Conservation (phyloP, 2,113 vertebrate species). For the Caranx ignobilis region DNA sequence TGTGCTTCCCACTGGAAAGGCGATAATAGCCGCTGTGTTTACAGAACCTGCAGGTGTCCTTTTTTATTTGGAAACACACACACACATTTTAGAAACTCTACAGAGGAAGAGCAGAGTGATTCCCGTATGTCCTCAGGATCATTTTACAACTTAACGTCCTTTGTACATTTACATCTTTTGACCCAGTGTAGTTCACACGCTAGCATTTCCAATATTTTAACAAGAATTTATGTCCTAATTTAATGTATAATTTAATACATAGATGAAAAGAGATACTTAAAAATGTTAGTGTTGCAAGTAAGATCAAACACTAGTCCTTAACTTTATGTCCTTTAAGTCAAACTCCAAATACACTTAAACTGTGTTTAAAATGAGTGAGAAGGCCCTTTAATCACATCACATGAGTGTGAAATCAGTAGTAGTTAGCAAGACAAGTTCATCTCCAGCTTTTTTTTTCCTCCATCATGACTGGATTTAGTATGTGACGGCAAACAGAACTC, state of each 20-base stretch:
- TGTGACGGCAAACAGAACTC: neutral
- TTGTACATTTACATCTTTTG: neutral
- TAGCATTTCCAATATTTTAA: neutral
- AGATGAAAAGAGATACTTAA: neutral
- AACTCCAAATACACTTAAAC: neutral
- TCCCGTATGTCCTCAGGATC: neutral
- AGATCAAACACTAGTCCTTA: neutral
- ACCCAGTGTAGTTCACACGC: neutral
- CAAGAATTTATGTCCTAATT: neutral
- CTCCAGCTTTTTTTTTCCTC: neutral
- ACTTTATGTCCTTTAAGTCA: neutral
- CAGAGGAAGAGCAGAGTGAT: neutral
- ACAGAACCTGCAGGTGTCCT: conserved; percentile 30
- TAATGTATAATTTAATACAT: neutral
- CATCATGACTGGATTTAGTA: neutral
- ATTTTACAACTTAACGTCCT: neutral
- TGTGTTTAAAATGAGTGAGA: neutral
- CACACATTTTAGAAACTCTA: neutral
- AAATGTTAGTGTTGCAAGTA: neutral
- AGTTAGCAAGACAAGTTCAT: neutral
- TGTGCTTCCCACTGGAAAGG: conserved; percentile 38
- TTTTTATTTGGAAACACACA: conserved; percentile 33
- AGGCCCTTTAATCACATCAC: neutral
- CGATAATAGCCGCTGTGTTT: conserved; percentile 45
- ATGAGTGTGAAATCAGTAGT: neutral